Evolutionary conservation across 2,113 vertebrate species (phyloP).

Genomic region (Pituophis catenifer): DNA sequence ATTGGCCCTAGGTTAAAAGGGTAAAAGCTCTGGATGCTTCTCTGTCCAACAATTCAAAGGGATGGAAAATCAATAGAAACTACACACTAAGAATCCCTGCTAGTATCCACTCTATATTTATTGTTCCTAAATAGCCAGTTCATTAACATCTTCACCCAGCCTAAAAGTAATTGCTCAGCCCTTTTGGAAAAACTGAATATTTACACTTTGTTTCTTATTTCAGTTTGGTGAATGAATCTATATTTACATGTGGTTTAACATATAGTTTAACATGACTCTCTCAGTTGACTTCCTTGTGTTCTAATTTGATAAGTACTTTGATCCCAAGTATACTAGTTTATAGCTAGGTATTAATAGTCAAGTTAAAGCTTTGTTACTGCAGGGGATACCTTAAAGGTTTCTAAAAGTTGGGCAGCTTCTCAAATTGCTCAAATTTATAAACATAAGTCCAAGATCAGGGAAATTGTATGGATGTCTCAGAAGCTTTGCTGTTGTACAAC

Average conservation of each 20-base stretch:
- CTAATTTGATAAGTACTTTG: constrained; percentile 74
- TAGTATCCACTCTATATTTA: neutral
- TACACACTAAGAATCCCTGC: neutral
- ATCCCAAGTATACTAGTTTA: constrained; percentile 75
- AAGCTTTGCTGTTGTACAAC: constrained; percentile 76
- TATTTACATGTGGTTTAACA: constrained; percentile 54
- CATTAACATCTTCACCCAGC: constrained; percentile 41
- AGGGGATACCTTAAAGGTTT: constrained; percentile 74
- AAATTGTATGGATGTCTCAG: constrained; percentile 70
- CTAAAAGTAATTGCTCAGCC: constrained; percentile 35
- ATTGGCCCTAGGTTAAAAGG: constrained; percentile 15
- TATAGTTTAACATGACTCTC: constrained; percentile 56
- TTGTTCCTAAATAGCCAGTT: neutral
- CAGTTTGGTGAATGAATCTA: constrained; percentile 53
- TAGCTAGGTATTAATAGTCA: constrained; percentile 73
- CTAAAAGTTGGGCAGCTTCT: constrained; percentile 71
- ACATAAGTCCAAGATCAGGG: constrained; percentile 78
- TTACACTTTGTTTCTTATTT: constrained; percentile 25
- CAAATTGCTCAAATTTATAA: constrained; percentile 78
- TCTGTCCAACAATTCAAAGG: constrained; percentile 35
- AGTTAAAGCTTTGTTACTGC: constrained; percentile 71
- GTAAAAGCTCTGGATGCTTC: constrained; percentile 33
- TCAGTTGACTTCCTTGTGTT: constrained; percentile 68
- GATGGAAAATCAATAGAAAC: neutral
- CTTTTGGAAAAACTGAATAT: constrained; percentile 32